Evolutionary conservation across 2,797 vertebrate species (phyloP).

Genomic region (Vespertilio murinus): DNA sequence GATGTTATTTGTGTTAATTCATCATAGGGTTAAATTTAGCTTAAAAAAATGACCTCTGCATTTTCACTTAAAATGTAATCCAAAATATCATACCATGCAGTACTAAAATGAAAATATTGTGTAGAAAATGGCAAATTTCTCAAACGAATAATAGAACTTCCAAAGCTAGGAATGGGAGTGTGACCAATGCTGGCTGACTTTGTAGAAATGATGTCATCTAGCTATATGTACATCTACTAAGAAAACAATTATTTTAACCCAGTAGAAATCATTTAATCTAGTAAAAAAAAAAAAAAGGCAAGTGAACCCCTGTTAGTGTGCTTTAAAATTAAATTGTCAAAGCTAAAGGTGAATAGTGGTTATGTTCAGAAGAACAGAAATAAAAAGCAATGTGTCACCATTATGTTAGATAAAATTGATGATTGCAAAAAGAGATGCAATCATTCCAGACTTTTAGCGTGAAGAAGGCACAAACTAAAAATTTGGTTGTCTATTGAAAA

Average conservation of each 20-base stretch:
- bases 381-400: background rate
- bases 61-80: conserved; percentile 6
- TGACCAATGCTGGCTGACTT: background rate
- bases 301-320: background rate
- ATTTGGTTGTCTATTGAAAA: background rate
- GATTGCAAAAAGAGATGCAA: background rate
- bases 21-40: background rate
- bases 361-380: background rate
- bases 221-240: background rate
- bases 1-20: background rate
- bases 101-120: background rate
- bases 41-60: conserved; percentile 19
- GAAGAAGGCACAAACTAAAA: background rate
- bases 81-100: background rate
- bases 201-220: background rate
- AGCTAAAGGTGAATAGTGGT: conserved; percentile 33
- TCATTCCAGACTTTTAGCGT: background rate
- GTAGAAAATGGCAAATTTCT: conserved; percentile 16
- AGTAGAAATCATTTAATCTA: background rate
- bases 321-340: conserved; percentile 42
- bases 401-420: background rate
- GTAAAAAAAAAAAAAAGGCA: background rate
- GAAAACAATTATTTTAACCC: background rate
- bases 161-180: background rate
- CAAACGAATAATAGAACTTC: background rate